Evolutionary conservation across 2,888 invertebrate genomes (phyloP), one percentile per base, ranked within the genome.

Genomic region (Taphrorychus bicolor): DNA sequence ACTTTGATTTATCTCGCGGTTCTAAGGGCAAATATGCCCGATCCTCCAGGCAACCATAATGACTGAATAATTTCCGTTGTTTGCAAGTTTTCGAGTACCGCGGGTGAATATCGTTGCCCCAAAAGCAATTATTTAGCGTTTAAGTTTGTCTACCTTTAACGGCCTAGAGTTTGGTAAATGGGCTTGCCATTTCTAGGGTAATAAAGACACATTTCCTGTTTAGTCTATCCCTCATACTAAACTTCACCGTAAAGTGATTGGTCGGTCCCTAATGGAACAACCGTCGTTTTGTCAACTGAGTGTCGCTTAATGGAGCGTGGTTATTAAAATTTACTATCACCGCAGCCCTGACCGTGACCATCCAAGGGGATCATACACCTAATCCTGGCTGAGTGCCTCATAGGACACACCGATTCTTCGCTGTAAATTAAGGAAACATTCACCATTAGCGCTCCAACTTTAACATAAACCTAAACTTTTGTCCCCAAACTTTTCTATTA

Each of bases 51-150:
- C 59, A 32, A 59, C 53, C 53, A 56, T 69, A 69, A 64, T 63
- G 69, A 64, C 69, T 64, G 69, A 64, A 69, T 64, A 69, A 64
- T 64, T 57, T 69, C 53, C 68, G 60, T 56, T 60, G 64, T 69
- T 66, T 66, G 61, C 61, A 61, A 66, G 66, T 66, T 66, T 66
- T 66, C 60, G 57, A 66, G 66, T 23, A 59, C 65, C 59, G 59
- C 14, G n/a, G n/a, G n/a, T n/a, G n/a, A n/a, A n/a, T n/a, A n/a
- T n/a, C n/a, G 65, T 65, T 53, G 65, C 32, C 65, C 59, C 65
- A 53, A 58, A 59, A 54, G 54, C 48, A 65, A 66, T 66, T 48
- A 66, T 59, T 66, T 66, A 49, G 23, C 59, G 59, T 60, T 66
- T 66, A 66, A 22, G 54, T 66, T 49, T 56, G 59, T 59, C 66